Evolutionary conservation across 2,797 vertebrate genomes (phyloP), one percentile per base, ranked within the genome.

Genomic region (Clarias fuscus): DNA sequence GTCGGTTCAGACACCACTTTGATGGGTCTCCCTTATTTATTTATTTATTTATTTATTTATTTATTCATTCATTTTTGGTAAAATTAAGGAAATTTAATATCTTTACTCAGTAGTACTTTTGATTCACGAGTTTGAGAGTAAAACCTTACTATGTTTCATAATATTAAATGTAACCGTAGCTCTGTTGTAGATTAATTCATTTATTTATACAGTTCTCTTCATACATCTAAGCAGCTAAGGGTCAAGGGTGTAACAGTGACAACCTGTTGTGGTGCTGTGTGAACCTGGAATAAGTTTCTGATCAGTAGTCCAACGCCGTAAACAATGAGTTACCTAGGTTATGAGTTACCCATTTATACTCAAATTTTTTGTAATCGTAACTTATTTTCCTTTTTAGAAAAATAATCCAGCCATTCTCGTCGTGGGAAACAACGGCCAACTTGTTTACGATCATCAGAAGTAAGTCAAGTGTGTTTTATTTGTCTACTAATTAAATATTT

Each of bases 401-500:
- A 99, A 99, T 93, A 99, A 99, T 93, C 98, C 98, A 0, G 94
- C 94, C 30, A 93, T 99, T 86, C 22, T 99, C n/a, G 83, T 98
- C 73, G 94, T 99, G 88, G 98, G 97, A 91, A 99, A 99, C 95
- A 98, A 99, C 87, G 98, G 98, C 68, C 95, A 97, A 76, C 95
- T 98, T 91, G 91, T 95, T 91, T 99, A 97, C 89, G 98, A 99
- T 91, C 98, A 99, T 92, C 97, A 98, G 89, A 98, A 98, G 97
- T 98, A 95, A 97, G 97, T 96, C 91, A 92, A 93, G 18, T 72
- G 20, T 8, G 17, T 20, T 48, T 4, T 73, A 24, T 75, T 20
- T 73, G 22, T 24, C 13, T 22, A n/a, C 24, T 75, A 43, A 75
- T 40, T 53, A 14, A 53, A 53, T 75, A 75, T 53, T 24, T 73